Base-by-base conservation (phyloP, 2,113 vertebrate genomes). In the Oreocharis arfaki region DNA sequence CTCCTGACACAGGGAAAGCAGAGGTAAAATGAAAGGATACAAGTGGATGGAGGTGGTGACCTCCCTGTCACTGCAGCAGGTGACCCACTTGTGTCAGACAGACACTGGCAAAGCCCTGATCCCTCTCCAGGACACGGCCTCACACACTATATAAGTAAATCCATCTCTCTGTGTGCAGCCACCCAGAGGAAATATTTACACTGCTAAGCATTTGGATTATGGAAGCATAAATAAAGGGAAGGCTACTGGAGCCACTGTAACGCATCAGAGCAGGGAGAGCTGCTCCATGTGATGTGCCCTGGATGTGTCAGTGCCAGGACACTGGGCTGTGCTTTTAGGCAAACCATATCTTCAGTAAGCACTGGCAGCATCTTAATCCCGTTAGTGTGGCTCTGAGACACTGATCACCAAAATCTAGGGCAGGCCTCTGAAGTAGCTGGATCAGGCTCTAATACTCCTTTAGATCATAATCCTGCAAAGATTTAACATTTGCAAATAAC, bases 381-480 rank as follows among this genome's bases (percentile, higher is more conserved):
- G 68, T 81, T 68, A 95, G 84, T 28, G 60, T 69, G 60, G 89
- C 87, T 83, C 71, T 81, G 79, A 77, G 52, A 70, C 68, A 56
- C 93, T 55, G 87, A 91, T 77, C 83, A 73, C 52, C 84, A 81
- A 77, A 71, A 96, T 95, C 83, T 94, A 94, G 92, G 96, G 83
- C 96, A 96, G 83, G 69, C 71, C 86, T 90, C 95, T 96, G 88
- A 77, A 95, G 81, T 52, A 87, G 89, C 39, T 92, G 82, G 84
- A 74, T 97, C 90, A 96, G 76, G 60, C 88, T 76, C 63, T 95
- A 95, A 97, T 92, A 37, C 78, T 79, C 60, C 94, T 87, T 96
- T 88, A 95, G 91, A 81, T 85, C 39, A 57, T 96, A 95, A 93
- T 93, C 90, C 93, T 74, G 44, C 37, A 59, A 81, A 92, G 93